Evolutionary conservation across 2,888 invertebrate species (phyloP).

Genomic region (Alviniconcha strummeri): DNA sequence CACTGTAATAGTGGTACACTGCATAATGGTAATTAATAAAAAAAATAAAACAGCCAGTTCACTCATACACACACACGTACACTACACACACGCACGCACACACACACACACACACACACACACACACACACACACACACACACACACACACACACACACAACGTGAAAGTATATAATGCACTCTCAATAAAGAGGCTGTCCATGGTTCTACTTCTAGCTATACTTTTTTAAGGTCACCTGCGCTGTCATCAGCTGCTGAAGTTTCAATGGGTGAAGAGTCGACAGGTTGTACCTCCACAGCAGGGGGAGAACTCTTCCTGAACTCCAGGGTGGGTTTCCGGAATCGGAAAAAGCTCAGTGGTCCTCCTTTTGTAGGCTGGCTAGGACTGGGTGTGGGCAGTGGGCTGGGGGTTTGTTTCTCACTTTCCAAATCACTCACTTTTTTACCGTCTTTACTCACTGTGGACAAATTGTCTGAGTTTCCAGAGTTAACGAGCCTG

Average conservation of each 20-base stretch:
- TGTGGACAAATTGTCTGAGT: neutral
- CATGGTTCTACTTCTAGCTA: no score
- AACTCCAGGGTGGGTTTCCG: conserved; percentile 21
- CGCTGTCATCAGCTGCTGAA: neutral
- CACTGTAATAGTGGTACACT: no score
- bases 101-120: conserved; percentile 10
- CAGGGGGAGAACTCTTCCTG: conserved; percentile 17
- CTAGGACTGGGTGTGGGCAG: conserved; percentile 24
- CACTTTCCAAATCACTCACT: conserved; percentile 1
- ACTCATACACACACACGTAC: neutral
- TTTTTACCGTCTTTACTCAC: neutral
- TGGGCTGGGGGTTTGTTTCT: conserved; percentile 21
- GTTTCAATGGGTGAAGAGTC: neutral
- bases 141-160: neutral
- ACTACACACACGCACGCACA: neutral
- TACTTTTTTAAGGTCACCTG: no score
- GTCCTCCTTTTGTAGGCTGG: conserved; percentile 22
- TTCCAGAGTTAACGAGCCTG: conserved; percentile 11
- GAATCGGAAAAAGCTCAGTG: conserved; percentile 25
- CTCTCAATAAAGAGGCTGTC: no score
- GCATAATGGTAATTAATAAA: no score
- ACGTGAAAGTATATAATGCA: no score
- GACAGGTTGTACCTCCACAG: neutral
- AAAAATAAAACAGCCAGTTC: no score
- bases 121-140: conserved; percentile 14